Conservation (phyloP, 2,888 invertebrate genomes). For the Drosophila fungiperda region DNA sequence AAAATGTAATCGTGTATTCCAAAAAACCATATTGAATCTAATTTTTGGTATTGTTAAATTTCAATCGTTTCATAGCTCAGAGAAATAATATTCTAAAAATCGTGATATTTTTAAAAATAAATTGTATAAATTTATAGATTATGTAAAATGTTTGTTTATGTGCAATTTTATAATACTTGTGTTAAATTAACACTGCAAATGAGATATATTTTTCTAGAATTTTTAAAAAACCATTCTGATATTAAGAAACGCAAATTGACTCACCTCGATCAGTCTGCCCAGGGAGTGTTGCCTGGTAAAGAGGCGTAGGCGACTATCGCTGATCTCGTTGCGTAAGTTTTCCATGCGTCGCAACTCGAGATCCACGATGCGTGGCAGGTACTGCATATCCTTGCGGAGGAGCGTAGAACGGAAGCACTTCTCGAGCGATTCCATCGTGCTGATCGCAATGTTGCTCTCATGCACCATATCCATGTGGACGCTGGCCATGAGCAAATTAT, state of each 20-base stretch:
- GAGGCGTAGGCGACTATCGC: slow-evolving; percentile 41
- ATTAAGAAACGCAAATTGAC: too few species aligned
- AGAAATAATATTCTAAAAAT: too few species aligned
- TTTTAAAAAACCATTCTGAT: too few species aligned
- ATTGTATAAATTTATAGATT: too few species aligned
- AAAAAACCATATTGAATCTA: too few species aligned
- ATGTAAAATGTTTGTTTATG: too few species aligned
- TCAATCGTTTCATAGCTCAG: too few species aligned
- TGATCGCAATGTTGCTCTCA: neutral
- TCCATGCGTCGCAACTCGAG: slow-evolving; percentile 43
- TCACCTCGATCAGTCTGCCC: slow-evolving; percentile 49
- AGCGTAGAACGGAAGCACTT: slow-evolving; percentile 10
- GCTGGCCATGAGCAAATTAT: slow-evolving; percentile 4
- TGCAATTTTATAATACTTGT: too few species aligned
- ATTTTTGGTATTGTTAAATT: too few species aligned
- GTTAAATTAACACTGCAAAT: too few species aligned
- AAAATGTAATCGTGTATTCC: neutral
- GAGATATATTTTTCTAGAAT: too few species aligned
- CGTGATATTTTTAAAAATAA: too few species aligned
- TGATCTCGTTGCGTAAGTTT: slow-evolving; percentile 43
- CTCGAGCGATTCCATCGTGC: slow-evolving; percentile 13
- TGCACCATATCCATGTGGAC: slow-evolving; percentile 24
- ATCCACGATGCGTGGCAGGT: slow-evolving; percentile 36
- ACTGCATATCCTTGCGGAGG: slow-evolving; percentile 36
- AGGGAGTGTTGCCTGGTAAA: slow-evolving; percentile 44